Evolutionary conservation across 2,888 invertebrate genomes (phyloP), one percentile per base, ranked within the genome.

Genomic region (Cyclophora punctaria): DNA sequence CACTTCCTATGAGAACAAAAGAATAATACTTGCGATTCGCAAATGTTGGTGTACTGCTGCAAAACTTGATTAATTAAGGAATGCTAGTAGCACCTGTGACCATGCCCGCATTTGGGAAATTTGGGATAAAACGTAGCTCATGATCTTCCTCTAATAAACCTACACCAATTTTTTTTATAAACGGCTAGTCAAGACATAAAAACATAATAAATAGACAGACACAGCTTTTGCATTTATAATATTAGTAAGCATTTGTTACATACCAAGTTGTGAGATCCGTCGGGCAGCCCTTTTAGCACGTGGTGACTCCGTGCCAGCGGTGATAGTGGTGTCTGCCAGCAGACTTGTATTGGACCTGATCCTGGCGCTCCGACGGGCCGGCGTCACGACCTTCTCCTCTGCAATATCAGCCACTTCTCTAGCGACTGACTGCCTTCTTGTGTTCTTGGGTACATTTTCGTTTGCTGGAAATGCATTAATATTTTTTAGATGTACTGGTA

Each of bases 261-360:
- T 64, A 87, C 87, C 85, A 62, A 73, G 67, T 63, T 70, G 74
- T 43, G 87, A 88, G 48, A 56, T 75, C 51, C 87, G 73, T 46
- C 86, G 73, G 5, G 78, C 64, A 46, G 84, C 85, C 50, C 88
- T 68, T 49, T 72, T 85, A n/a, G 87, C 82, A 61, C 87, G 74
- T 2, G 88, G 87, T 0, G 87, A 83, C 34, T 78, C 80, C 47
- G 51, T 20, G 4, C 65, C 55, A 47, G 45, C 60, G 40, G 67
- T 67, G 7, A 69, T 58, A 6, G 77, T 67, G 4, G 20, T 34
- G 40, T 85, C 86, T 2, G 75, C 70, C 34, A 83, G 62, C 44
- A 81, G 64, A 52, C 81, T 82, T n/a, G 72, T 73, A 54, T 82
- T 83, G 3, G 83, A 83, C 51, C 66, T 71, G 7, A 75, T 76